phyloP scores from a whole-genome alignment of 2,113 vertebrate genomes.

The Manacus vitellinus region DNA sequence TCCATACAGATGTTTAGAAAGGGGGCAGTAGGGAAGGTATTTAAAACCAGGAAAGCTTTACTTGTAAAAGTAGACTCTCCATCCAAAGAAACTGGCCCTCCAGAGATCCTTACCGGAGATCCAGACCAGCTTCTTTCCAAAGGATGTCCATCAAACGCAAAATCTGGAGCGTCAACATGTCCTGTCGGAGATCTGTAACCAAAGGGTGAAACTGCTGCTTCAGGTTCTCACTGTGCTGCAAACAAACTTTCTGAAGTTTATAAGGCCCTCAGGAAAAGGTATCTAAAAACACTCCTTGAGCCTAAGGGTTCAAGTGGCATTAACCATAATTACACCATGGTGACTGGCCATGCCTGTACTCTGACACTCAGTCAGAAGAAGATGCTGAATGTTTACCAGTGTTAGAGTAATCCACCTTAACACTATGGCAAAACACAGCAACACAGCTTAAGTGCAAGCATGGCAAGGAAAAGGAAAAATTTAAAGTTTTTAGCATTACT shows the following conservation, averaged over 20 bases:
- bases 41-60: not conserved
- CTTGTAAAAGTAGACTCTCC: not conserved
- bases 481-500: constrained; percentile 1
- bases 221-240: not conserved
- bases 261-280: not conserved
- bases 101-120: constrained; percentile 85
- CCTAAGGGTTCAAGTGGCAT: not conserved
- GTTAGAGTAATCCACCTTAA: not conserved
- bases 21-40: not conserved
- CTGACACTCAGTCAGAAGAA: not conserved
- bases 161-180: constrained; percentile 96
- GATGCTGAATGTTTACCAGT: not conserved
- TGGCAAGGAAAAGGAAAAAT: not conserved
- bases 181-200: constrained; percentile 87
- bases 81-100: not conserved
- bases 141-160: constrained; percentile 93
- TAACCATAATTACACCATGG: not conserved
- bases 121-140: constrained; percentile 95
- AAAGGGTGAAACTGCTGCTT: not conserved
- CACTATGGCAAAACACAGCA: not conserved
- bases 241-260: not conserved
- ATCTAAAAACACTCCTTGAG: not conserved
- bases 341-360: not conserved
- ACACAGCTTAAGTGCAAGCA: not conserved
- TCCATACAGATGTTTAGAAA: fast-evolving